These are phyloP conservation scores for Leptodactylus fallax DNA, from an alignment of 2,797 vertebrate species.

Conservation along the genomic window DNA sequence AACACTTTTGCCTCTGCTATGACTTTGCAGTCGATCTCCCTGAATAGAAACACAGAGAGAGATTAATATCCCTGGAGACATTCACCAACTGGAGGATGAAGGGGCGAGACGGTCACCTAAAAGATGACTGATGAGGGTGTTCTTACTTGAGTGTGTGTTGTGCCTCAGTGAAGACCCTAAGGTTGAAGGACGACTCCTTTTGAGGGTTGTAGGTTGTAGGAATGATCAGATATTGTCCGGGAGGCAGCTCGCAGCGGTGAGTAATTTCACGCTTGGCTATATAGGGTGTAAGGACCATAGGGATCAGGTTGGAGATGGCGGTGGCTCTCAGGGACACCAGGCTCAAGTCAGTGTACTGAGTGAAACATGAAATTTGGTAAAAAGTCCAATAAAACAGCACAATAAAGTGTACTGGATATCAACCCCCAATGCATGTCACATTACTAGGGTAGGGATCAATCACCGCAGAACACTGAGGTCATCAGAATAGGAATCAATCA, in stretches of 20 bases:
- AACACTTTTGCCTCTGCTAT: conserved; percentile 65
- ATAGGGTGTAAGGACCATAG: conserved; percentile 62
- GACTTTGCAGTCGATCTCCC: conserved; percentile 72
- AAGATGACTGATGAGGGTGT: neutral
- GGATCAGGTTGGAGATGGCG: conserved; percentile 62
- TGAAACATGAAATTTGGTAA: neutral
- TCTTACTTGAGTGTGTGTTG: conserved; percentile 68
- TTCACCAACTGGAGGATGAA: neutral
- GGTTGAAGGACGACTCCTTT: conserved; percentile 69
- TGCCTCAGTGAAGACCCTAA: conserved; percentile 70
- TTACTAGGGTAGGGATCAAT: no score
- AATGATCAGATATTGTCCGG: conserved; percentile 70
- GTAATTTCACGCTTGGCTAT: conserved; percentile 67
- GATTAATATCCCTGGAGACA: neutral
- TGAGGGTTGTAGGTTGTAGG: conserved; percentile 64
- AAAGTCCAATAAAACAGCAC: no score
- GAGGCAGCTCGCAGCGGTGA: conserved; percentile 65
- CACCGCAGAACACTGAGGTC: no score
- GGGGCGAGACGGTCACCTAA: neutral
- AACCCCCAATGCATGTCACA: no score
- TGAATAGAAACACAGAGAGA: conserved; percentile 3
- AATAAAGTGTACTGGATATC: no score
- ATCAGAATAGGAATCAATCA: no score
- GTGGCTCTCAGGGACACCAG: conserved; percentile 64
- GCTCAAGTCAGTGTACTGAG: conserved; percentile 68